phyloP scores from a whole-genome alignment of 2,797 vertebrate species.

The Enoplosus armatus region DNA sequence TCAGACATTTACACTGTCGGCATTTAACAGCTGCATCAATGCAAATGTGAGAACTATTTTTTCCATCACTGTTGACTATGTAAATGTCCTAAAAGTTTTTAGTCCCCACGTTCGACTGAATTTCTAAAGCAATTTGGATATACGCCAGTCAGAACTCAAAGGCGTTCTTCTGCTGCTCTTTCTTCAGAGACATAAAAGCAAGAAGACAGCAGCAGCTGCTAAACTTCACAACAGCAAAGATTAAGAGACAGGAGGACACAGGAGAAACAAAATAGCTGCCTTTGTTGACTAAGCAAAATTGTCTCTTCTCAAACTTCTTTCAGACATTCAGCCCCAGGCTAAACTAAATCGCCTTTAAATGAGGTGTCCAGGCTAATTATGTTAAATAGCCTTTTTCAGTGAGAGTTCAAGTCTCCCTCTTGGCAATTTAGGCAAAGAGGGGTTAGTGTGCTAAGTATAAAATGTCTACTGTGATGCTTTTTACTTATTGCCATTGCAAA shows the following conservation, averaged over 20 bases:
- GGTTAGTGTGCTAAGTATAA: slow-evolving; percentile 37
- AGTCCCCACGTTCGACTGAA: neutral
- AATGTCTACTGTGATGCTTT: slow-evolving; percentile 44
- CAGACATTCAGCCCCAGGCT: slow-evolving; percentile 57
- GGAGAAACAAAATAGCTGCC: slow-evolving; percentile 26
- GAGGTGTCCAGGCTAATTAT: slow-evolving; percentile 65
- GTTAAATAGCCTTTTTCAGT: slow-evolving; percentile 47
- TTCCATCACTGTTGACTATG: slow-evolving; percentile 9
- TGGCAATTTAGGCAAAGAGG: slow-evolving; percentile 40
- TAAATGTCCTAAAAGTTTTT: slow-evolving; percentile 25
- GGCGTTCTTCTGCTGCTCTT: slow-evolving; percentile 11
- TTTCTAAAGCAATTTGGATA: slow-evolving; percentile 24
- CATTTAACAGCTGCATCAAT: slow-evolving; percentile 1
- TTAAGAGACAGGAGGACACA: slow-evolving; percentile 41
- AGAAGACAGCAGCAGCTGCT: slow-evolving; percentile 56
- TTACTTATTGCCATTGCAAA: slow-evolving; percentile 11
- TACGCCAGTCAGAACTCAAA: slow-evolving; percentile 1
- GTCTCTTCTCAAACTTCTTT: slow-evolving; percentile 43
- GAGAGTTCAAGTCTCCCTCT: slow-evolving; percentile 49
- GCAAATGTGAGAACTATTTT: neutral
- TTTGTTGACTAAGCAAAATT: slow-evolving; percentile 53
- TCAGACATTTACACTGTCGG: neutral
- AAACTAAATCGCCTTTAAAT: slow-evolving; percentile 52
- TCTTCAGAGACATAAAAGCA: slow-evolving; percentile 33
- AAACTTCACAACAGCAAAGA: slow-evolving; percentile 36